Percentiles rank a stretch among this genome's conserved stretches.
These are phyloP conservation scores for Petrocephalus zakoni DNA, from an alignment of 2,113 vertebrate genomes.

Conservation along the genomic window DNA sequence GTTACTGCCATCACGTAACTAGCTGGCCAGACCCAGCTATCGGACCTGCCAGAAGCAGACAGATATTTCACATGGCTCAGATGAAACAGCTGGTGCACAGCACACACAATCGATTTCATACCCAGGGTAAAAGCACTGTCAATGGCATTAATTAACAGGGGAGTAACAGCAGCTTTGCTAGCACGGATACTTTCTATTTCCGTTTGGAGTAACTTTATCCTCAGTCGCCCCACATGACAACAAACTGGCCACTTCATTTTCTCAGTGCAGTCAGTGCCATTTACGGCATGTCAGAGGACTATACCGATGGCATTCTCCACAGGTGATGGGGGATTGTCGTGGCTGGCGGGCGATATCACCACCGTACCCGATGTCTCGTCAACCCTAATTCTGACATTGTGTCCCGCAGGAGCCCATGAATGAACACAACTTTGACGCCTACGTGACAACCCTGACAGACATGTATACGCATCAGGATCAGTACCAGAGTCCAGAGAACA, in stretches of 20 bases:
- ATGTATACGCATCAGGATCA: slow-evolving; percentile 99
- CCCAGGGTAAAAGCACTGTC: background rate
- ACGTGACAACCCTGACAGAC: slow-evolving; percentile 98
- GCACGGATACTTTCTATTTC: background rate
- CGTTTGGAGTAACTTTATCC: slow-evolving; percentile 7
- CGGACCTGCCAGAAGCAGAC: background rate
- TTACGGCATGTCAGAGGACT: background rate
- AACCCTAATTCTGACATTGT: slow-evolving; percentile 1
- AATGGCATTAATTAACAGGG: background rate
- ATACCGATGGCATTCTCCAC: background rate
- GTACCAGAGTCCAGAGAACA: slow-evolving; percentile 99
- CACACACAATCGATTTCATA: background rate
- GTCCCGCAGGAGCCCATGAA: slow-evolving; percentile 94
- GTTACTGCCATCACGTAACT: background rate
- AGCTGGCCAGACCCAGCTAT: background rate
- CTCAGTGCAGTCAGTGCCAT: background rate
- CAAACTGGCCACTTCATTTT: background rate
- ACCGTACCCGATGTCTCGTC: background rate
- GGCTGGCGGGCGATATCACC: background rate
- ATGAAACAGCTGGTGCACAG: background rate
- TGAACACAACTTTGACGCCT: slow-evolving; percentile 99
- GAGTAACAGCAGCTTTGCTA: background rate
- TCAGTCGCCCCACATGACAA: slow-evolving; percentile 19
- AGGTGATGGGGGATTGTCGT: background rate
- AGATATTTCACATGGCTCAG: background rate